Base-by-base conservation (phyloP, 2,888 invertebrate species). In the Trachelus iudaicus region DNA sequence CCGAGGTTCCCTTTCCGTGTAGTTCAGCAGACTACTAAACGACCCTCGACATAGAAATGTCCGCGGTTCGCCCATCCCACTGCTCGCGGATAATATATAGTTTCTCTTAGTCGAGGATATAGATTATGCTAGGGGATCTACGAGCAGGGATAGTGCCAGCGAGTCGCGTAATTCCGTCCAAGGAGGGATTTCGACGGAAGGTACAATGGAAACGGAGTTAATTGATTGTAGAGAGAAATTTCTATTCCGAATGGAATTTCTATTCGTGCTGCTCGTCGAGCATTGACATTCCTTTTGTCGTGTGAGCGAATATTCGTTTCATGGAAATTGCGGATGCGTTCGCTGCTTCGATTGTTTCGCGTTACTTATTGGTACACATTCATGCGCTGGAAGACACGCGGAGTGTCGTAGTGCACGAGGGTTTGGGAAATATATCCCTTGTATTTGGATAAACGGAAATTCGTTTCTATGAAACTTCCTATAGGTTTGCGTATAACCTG, bases 171-270 rank as follows among this genome's bases (percentile, higher is more conserved):
- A 71, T 71, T 71, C 31, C 71, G 71, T 31, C 31, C 71, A 71
- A 71, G 33, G 4, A 71, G 71, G 71, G 71, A 71, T 71, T 71
- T 71, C 71, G 6, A 23, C 9, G 56, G 56, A 9, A 56, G 56
- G 71, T 71, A 71, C 71, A 71, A 71, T 71, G 71, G 71, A 71
- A 71, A 71, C 71, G 31, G 71, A 71, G 71, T 71, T 71, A 71
- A 71, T 71, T 71, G 71, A 71, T 71, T 71, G 71, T 34, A 34
- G 31, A 33, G 71, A 71, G 71, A 71, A 71, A 71, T 71, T 31
- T 71, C 71, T 71, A 34, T 71, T 34, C 33, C 34, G 71, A 33
- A 34, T 71, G 71, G 71, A 71, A 71, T 71, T 71, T 71, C 71
- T n/a, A 71, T 71, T 34, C 71, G 71, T 71, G 31, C 71, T 23